Base-by-base conservation (phyloP, 2,113 vertebrate species). In the Psilopogon haemacephalus region DNA sequence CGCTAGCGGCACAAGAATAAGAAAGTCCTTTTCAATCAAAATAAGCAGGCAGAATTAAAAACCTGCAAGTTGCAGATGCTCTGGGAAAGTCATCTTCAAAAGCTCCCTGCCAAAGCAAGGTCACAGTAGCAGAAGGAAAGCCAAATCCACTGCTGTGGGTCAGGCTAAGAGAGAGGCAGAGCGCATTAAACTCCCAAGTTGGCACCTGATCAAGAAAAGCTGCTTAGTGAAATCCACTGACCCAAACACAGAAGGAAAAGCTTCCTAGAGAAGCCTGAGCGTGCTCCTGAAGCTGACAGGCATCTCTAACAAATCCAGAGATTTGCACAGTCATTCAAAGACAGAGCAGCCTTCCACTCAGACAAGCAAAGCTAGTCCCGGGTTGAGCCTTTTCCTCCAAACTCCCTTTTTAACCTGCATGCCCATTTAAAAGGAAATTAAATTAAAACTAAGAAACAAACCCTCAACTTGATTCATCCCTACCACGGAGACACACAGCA, bases 121-220 rank as follows among this genome's bases (percentile, higher is more conserved):
- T 77, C 86, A 88, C 42, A 54, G 72, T 30, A 86, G n/a, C 69
- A 62, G 80, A 77, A 71, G 0, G 0, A 92, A 94, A 93, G 77
- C 42, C 46, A 94, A 94, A 95, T 60, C 32, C 88, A 68, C 30
- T 9, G 83, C 52, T 64, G 56, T 64, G 65, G 69, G 73, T 77
- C 86, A 90, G 65, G 56, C 69, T 88, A n/a, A 64, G 90, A 80
- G 76, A 83, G 30, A 59, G 64, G 50, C 75, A 82, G 74, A 81
- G 60, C 5, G 4, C 48, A 75, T 59, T 83, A 83, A 83, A 83
- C 73, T 79, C 82, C 69, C 46, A 35, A 86, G 69, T 35, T 91
- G 95, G 90, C 86, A 56, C 58, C 54, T 28, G 73, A 86, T 60
- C 92, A 95, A 91, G 83, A 58, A 84, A 95, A 93, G 95, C 90